A percentile compares a stretch with the other conserved stretches of the same genome.
Conservation (phyloP, 1,140 invertebrate genomes). For the Caenorhabditis brenneri region DNA sequence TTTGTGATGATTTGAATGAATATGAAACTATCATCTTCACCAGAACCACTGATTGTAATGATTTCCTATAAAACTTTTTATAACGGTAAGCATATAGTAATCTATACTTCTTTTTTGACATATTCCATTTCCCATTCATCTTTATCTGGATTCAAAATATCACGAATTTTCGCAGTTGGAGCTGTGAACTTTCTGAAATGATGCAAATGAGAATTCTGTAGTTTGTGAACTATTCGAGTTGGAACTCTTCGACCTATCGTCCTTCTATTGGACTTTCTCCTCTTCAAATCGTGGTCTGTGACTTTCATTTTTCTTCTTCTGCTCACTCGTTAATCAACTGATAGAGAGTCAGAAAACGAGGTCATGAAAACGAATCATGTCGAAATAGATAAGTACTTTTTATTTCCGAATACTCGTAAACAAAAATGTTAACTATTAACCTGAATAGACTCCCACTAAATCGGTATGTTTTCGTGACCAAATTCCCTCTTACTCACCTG, state of each 20-base stretch:
- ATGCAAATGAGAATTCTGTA: no score
- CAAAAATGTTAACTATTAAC: not conserved
- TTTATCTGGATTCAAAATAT: not conserved
- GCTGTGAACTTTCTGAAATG: slow-evolving; percentile 23
- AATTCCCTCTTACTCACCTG: not conserved
- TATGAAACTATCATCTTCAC: slow-evolving; percentile 13
- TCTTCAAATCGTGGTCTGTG: not conserved
- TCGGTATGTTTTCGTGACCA: not conserved
- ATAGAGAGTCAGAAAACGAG: not conserved
- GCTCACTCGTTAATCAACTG: not conserved
- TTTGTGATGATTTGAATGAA: slow-evolving; percentile 16
- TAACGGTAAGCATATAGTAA: not conserved
- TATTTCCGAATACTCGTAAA: not conserved
- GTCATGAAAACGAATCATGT: not conserved
- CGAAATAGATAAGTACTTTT: not conserved
- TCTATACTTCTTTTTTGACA: slow-evolving; percentile 2
- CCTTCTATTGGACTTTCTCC: not conserved
- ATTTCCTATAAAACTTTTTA: not conserved
- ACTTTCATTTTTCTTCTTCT: not conserved
- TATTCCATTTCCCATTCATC: slow-evolving; percentile 17
- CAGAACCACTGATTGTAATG: slow-evolving; percentile 14
- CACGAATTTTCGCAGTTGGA: not conserved
- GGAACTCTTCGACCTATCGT: not conserved
- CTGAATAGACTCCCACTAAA: not conserved
- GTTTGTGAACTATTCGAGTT: not conserved